These are phyloP conservation scores for Phrynosoma platyrhinos DNA, from an alignment of 2,113 vertebrate genomes.

Conservation along the genomic window DNA sequence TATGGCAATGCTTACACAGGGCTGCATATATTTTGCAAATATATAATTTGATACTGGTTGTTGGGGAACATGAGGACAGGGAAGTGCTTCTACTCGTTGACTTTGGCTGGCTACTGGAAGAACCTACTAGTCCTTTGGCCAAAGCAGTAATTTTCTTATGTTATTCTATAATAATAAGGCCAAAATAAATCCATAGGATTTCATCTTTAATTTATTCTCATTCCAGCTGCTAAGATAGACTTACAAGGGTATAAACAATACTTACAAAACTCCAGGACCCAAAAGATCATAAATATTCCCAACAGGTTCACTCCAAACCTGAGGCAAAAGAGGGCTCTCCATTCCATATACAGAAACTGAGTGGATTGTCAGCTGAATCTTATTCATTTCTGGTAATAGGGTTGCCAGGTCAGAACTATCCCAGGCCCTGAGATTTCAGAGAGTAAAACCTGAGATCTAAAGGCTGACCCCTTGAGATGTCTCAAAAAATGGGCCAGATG, in stretches of 20 bases:
- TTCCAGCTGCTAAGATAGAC: background rate
- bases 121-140: background rate
- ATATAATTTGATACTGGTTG: background rate
- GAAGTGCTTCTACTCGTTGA: background rate
- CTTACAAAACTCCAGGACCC: background rate
- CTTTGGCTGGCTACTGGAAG: background rate
- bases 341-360: too few species aligned
- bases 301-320: too few species aligned
- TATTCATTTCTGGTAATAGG: too few species aligned
- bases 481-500: too few species aligned
- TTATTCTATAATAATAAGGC: background rate
- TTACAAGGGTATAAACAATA: background rate
- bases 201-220: background rate
- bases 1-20: slow-evolving; percentile 6
- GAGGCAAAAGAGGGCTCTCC: too few species aligned
- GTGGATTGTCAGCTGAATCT: too few species aligned
- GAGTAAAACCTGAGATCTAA: too few species aligned
- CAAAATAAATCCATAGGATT: background rate
- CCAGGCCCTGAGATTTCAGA: too few species aligned
- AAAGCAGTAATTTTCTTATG: background rate
- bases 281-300: background rate
- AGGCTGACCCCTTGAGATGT: too few species aligned
- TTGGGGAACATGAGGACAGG: background rate
- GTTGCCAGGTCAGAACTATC: too few species aligned
- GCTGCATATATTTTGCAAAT: background rate